Conservation (phyloP, 1,140 invertebrate species). For the Pogonomyrmex barbatus region DNA sequence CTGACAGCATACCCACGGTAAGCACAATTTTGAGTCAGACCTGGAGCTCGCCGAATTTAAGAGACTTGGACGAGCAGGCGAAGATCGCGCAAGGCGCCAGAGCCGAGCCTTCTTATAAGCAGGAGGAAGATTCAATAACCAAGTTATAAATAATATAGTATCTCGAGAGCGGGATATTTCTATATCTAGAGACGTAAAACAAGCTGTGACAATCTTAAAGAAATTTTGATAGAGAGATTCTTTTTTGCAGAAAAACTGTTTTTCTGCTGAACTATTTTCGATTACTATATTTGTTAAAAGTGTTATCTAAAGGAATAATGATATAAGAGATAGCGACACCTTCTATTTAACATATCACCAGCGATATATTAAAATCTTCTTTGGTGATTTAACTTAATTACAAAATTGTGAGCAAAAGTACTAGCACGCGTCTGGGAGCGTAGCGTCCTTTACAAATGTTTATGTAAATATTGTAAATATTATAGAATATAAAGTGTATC, state of each 20-base stretch:
- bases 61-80: slow-evolving; percentile 56
- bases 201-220: neutral
- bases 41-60: slow-evolving; percentile 73
- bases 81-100: slow-evolving; percentile 2
- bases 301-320: neutral
- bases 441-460: neutral
- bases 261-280: slow-evolving; percentile 2
- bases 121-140: slow-evolving; percentile 1
- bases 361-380: slow-evolving; percentile 19
- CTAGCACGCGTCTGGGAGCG: neutral
- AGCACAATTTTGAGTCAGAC: slow-evolving; percentile 65
- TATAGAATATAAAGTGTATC: slow-evolving; percentile 9
- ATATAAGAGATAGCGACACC: neutral
- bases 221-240: neutral
- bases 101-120: neutral
- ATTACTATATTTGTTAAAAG: neutral
- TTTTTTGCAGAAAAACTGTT: neutral
- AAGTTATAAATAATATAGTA: slow-evolving; percentile 37
- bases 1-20: slow-evolving; percentile 70
- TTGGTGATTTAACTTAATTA: neutral
- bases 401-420: neutral
- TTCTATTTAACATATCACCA: neutral
- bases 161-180: neutral
- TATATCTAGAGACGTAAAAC: neutral
- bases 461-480: slow-evolving; percentile 61